Evolutionary conservation across 2,797 vertebrate genomes (phyloP).

Genomic region (Peromyscus aztecus): DNA sequence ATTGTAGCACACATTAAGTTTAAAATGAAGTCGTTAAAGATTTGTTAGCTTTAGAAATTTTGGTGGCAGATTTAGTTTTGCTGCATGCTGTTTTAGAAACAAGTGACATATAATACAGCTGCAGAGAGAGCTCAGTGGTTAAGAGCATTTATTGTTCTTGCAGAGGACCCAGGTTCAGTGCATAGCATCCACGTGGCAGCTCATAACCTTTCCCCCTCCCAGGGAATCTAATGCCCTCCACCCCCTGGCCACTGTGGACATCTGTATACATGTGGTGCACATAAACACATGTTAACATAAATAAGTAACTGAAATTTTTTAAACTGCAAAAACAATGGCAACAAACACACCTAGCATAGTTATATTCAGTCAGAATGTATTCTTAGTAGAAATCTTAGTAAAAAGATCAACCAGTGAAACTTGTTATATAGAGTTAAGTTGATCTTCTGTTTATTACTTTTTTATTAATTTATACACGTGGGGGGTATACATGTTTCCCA

Average conservation of each 20-base stretch:
- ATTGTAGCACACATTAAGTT: background rate
- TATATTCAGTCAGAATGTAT: background rate
- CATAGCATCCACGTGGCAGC: background rate
- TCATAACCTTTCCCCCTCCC: background rate
- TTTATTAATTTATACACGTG: background rate
- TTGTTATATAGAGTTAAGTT: background rate
- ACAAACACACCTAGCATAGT: background rate
- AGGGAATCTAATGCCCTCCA: background rate
- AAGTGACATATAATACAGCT: background rate
- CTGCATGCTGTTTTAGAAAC: background rate
- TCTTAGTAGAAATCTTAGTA: background rate
- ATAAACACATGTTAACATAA: background rate
- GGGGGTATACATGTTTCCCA: background rate
- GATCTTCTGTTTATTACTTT: background rate
- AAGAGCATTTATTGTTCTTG: background rate
- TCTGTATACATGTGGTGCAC: background rate
- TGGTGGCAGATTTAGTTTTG: background rate
- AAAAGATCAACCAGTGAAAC: background rate
- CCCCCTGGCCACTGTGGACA: background rate
- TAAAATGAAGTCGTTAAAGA: background rate
- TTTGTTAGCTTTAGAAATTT: background rate
- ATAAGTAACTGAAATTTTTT: background rate
- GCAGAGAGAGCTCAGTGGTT: background rate
- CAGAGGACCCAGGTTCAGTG: background rate
- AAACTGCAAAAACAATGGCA: background rate